phyloP scores from a whole-genome alignment of 1,140 invertebrate genomes.

The Leptopilina boulardi region DNA sequence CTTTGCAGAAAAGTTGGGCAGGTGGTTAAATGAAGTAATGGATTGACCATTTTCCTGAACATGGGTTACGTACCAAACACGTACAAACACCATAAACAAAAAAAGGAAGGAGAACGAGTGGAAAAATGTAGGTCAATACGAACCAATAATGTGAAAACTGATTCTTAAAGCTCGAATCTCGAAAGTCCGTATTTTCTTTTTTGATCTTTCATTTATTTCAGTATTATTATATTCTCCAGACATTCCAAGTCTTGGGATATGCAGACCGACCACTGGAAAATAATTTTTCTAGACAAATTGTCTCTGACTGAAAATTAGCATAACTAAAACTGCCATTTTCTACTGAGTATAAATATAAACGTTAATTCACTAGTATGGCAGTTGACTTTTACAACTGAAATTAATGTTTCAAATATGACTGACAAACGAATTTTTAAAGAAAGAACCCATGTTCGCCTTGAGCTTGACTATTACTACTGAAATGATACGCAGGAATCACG shows the following conservation, averaged over 20 bases:
- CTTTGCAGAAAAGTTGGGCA: neutral
- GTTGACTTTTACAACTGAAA: too few relatives aligned
- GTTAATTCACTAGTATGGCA: too few relatives aligned
- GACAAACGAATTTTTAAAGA: too few relatives aligned
- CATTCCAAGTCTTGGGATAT: neutral
- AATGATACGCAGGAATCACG: too few relatives aligned
- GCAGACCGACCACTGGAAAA: neutral
- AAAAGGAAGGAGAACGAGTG: neutral
- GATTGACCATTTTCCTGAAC: neutral
- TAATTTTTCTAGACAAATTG: too few relatives aligned
- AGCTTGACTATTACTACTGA: too few relatives aligned
- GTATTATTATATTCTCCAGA: too few relatives aligned
- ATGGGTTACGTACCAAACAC: neutral
- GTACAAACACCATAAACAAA: neutral
- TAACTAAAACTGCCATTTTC: too few relatives aligned
- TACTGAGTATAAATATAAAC: too few relatives aligned
- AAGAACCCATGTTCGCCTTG: too few relatives aligned
- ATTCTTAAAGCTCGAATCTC: neutral
- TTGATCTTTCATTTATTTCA: neutral
- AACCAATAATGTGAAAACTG: conserved; percentile 1
- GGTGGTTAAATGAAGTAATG: neutral
- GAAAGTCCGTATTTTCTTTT: neutral
- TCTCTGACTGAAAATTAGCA: too few relatives aligned
- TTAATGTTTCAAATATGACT: too few relatives aligned
- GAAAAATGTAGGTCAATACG: conserved; percentile 1